phyloP scores from a whole-genome alignment of 1,140 invertebrate genomes.

The Frieseomelitta varia region DNA sequence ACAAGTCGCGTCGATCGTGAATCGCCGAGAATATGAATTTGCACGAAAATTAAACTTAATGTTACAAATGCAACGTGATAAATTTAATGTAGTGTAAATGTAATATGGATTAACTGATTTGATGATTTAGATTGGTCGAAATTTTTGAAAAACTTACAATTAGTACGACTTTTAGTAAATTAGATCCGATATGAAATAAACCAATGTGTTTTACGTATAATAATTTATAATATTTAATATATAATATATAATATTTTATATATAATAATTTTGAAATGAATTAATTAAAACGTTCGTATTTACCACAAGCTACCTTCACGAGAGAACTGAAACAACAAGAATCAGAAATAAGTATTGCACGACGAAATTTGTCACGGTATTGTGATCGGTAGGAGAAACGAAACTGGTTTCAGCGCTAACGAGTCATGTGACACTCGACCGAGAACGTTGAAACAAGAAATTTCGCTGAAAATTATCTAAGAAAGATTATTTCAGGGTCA shows the following conservation, averaged over 20 bases:
- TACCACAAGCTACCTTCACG: background rate
- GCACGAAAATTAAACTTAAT: too few species aligned
- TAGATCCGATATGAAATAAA: background rate
- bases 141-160: too few species aligned
- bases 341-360: too few species aligned
- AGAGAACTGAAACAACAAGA: background rate
- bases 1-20: background rate
- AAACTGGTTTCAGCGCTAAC: slow-evolving; percentile 40
- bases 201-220: too few species aligned
- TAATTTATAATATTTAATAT: too few species aligned
- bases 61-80: too few species aligned
- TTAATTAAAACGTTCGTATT: background rate
- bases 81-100: too few species aligned
- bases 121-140: too few species aligned
- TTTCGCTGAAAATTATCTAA: background rate
- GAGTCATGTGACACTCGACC: background rate
- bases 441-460: background rate
- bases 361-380: slow-evolving; percentile 9
- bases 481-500: background rate
- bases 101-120: too few species aligned
- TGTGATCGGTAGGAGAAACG: background rate
- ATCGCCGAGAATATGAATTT: background rate
- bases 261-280: too few species aligned
- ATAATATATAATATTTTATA: too few species aligned
- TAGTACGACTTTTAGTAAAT: background rate